A percentile compares a stretch with the other conserved stretches of the same genome.
Conservation (phyloP, 2,888 invertebrate species). For the Cephus pulcher region DNA sequence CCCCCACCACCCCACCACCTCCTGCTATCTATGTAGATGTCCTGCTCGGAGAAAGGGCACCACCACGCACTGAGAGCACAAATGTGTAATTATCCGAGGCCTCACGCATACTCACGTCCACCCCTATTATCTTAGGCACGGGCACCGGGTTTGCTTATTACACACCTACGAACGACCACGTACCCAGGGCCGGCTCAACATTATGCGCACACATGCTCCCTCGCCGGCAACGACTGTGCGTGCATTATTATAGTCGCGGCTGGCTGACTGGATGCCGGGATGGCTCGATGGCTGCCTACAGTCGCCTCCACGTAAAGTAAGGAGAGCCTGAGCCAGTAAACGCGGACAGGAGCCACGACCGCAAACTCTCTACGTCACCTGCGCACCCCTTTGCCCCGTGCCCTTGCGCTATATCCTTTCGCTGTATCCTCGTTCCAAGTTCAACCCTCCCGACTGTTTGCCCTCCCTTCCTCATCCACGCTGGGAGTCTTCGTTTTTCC, state of each 20-base stretch:
- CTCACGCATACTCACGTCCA: conserved; percentile 37
- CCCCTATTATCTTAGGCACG: conserved; percentile 35
- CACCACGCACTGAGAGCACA: conserved; percentile 33
- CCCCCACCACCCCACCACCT: background rate
- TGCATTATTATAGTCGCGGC: background rate
- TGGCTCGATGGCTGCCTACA: background rate
- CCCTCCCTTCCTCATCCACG: background rate
- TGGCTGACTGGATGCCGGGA: background rate
- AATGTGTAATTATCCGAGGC: conserved; percentile 45
- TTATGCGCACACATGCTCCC: background rate
- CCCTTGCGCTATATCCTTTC: background rate
- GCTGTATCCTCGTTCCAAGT: background rate
- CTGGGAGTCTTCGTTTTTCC: background rate
- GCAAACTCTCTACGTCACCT: background rate
- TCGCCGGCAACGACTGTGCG: background rate
- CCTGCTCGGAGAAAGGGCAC: conserved; percentile 24
- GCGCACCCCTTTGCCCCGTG: background rate
- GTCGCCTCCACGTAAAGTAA: background rate
- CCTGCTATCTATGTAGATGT: conserved; percentile 10
- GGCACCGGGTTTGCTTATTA: conserved; percentile 16
- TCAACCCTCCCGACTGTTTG: background rate
- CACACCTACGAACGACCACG: background rate
- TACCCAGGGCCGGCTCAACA: background rate
- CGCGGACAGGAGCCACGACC: background rate
- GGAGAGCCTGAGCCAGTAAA: background rate